phyloP scores from a whole-genome alignment of 1,140 invertebrate species.

The Drosophila dunni region DNA sequence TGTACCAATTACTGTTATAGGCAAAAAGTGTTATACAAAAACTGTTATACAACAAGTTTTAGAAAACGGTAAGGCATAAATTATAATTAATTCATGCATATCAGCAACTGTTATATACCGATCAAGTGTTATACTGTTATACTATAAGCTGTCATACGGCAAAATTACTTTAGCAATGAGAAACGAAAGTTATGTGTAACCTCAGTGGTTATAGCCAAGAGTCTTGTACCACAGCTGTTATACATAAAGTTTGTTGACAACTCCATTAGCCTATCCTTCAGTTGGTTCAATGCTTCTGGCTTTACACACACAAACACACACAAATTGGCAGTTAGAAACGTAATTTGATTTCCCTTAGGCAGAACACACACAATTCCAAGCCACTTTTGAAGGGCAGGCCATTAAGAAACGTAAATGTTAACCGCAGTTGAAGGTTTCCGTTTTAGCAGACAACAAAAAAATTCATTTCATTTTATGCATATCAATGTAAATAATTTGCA shows the following conservation, averaged over 20 bases:
- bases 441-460: slow-evolving; percentile 47
- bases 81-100: not conserved
- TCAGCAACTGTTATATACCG: not conserved
- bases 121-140: not conserved
- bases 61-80: no score
- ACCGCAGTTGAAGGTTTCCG: slow-evolving; percentile 38
- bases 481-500: slow-evolving; percentile 56
- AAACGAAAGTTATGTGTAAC: not conserved
- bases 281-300: slow-evolving; percentile 25
- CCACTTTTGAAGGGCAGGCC: slow-evolving; percentile 39
- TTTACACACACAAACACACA: not conserved
- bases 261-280: slow-evolving; percentile 36
- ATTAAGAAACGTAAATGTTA: slow-evolving; percentile 29
- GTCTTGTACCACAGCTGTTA: not conserved
- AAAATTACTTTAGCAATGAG: not conserved
- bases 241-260: slow-evolving; percentile 3
- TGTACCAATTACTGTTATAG: not conserved
- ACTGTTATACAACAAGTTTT: no score
- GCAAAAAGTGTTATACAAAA: not conserved
- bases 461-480: slow-evolving; percentile 31
- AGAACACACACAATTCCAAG: slow-evolving; percentile 11
- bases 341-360: slow-evolving; percentile 38
- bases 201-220: not conserved
- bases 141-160: not conserved
- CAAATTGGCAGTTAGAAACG: not conserved